Conservation (phyloP, 2,888 invertebrate species). For the Lamellibrachia satsuma region DNA sequence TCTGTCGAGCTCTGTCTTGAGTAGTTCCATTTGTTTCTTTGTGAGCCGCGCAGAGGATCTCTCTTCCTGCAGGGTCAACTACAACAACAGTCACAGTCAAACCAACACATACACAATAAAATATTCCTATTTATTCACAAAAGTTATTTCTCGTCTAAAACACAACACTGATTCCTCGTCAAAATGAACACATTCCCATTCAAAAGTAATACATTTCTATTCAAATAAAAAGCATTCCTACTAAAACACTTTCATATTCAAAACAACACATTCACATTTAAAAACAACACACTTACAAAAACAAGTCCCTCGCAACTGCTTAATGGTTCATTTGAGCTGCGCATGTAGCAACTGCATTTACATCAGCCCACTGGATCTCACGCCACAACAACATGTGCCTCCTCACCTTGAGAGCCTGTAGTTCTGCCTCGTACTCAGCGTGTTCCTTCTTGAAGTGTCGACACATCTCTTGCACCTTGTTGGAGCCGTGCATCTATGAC, state of each 20-base stretch:
- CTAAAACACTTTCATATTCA: not conserved
- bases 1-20: conserved; percentile 53
- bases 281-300: not conserved
- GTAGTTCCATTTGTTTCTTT: conserved; percentile 56
- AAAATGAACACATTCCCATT: not conserved
- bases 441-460: conserved; percentile 55
- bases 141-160: not conserved
- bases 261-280: not conserved
- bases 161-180: not conserved
- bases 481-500: conserved; percentile 42
- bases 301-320: not conserved
- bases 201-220: not conserved
- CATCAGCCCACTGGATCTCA: not conserved
- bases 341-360: too few species aligned
- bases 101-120: not conserved
- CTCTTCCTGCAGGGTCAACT: conserved; percentile 50
- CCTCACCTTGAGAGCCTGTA: conserved; percentile 37
- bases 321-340: not conserved
- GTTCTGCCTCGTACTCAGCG: conserved; percentile 54
- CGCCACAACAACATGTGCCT: not conserved
- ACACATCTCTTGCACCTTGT: conserved; percentile 54
- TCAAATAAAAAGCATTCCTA: not conserved
- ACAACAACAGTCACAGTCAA: not conserved
- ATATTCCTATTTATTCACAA: not conserved
- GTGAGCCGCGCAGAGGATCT: conserved; percentile 55